Conservation (phyloP, 1,140 invertebrate genomes). For the Pectinophora gossypiella region DNA sequence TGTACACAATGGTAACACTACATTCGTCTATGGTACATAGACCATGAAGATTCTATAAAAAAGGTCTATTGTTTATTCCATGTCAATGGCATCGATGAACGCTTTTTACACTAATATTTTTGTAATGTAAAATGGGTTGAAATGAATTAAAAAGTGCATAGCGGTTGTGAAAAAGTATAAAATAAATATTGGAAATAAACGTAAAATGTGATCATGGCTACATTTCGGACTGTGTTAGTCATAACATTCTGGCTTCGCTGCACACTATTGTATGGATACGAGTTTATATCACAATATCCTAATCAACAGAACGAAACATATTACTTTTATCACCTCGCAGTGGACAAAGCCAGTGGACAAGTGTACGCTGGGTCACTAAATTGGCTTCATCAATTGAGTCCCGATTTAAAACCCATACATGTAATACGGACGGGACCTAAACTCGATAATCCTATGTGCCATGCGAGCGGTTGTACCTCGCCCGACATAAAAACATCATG, state of each 20-base stretch:
- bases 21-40: no score
- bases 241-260: conserved; percentile 64
- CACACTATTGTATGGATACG: conserved; percentile 62
- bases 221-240: conserved; percentile 52
- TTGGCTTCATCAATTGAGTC: conserved; percentile 87
- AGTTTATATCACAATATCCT: conserved; percentile 70
- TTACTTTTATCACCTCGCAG: conserved; percentile 75
- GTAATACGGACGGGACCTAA: conserved; percentile 83
- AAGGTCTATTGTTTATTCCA: conserved; percentile 65
- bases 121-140: conserved; percentile 69
- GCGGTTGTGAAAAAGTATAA: conserved; percentile 47
- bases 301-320: conserved; percentile 64
- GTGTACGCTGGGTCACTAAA: conserved; percentile 89
- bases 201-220: conserved; percentile 70
- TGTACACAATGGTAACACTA: no score
- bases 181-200: conserved; percentile 29
- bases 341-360: conserved; percentile 78
- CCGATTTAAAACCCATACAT: conserved; percentile 82
- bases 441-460: conserved; percentile 90
- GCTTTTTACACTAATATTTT: conserved; percentile 55
- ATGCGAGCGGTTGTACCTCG: conserved; percentile 86
- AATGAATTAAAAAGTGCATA: conserved; percentile 39
- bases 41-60: no score
- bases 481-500: conserved; percentile 80
- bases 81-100: conserved; percentile 70